phyloP scores from a whole-genome alignment of 2,113 vertebrate genomes.

The Chionis minor region DNA sequence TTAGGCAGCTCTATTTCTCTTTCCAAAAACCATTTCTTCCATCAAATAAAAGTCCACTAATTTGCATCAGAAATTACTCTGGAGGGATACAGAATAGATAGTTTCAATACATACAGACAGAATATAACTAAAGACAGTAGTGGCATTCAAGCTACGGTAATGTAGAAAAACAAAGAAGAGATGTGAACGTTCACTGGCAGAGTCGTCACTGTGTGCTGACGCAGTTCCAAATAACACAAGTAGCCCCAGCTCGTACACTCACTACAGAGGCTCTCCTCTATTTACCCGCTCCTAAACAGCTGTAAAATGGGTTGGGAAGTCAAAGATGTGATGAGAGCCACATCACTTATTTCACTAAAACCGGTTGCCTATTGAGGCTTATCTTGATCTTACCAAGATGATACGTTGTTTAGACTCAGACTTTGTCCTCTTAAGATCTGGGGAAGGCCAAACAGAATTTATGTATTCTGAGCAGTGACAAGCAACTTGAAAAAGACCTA shows the following conservation, averaged over 20 bases:
- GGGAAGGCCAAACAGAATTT: neutral
- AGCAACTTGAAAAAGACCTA: neutral
- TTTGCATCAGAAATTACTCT: neutral
- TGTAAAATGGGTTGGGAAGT: neutral
- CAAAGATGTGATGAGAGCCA: neutral
- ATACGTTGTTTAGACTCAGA: neutral
- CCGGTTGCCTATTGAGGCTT: fast-evolving
- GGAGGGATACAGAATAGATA: neutral
- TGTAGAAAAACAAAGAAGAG: neutral
- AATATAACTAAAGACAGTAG: neutral
- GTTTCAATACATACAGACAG: neutral
- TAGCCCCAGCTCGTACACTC: neutral
- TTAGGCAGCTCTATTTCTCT: neutral
- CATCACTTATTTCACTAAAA: neutral
- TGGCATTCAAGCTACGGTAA: neutral
- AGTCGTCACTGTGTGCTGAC: neutral
- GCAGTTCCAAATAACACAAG: neutral
- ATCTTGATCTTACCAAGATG: neutral
- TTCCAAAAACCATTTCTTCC: neutral
- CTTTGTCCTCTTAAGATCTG: neutral
- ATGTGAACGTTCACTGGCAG: neutral
- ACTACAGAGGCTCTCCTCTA: neutral
- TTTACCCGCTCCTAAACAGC: neutral
- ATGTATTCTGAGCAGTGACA: neutral
- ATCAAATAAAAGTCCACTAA: neutral